Evolutionary conservation across 2,797 vertebrate genomes (phyloP).

Genomic region (Acipenser oxyrinchus): DNA sequence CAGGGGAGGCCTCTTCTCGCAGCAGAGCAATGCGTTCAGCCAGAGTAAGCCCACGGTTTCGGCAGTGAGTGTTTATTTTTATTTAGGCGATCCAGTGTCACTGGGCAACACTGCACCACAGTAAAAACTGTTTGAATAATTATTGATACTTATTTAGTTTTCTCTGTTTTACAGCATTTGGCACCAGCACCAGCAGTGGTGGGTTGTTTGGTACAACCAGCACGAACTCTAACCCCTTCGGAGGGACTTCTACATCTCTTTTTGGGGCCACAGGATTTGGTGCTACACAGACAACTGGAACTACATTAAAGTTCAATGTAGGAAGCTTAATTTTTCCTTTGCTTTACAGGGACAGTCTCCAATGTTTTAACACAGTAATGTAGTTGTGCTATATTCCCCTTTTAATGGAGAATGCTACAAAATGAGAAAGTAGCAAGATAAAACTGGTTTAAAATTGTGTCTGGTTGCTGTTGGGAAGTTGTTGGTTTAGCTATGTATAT

Average conservation of each 20-base stretch:
- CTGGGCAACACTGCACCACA: too few relatives aligned
- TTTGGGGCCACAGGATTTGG: constrained; percentile 81
- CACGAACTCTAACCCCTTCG: constrained; percentile 84
- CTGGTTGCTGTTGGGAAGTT: too few relatives aligned
- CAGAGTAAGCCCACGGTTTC: constrained; percentile 81
- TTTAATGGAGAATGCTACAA: too few relatives aligned
- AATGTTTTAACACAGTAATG: too few relatives aligned
- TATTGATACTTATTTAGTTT: not conserved
- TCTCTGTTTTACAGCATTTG: constrained; percentile 63
- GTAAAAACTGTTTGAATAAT: too few relatives aligned
- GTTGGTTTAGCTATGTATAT: too few relatives aligned
- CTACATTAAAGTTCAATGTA: constrained; percentile 90
- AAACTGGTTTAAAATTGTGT: not conserved
- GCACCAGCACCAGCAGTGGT: constrained; percentile 80
- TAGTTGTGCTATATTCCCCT: too few relatives aligned
- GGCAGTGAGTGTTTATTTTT: constrained; percentile 70
- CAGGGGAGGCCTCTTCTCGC: constrained; percentile 82
- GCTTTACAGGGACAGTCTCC: constrained; percentile 1
- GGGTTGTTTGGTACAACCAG: constrained; percentile 87
- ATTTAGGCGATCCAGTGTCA: not conserved
- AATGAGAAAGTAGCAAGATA: too few relatives aligned
- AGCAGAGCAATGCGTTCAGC: constrained; percentile 83
- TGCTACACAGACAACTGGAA: constrained; percentile 72
- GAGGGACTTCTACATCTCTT: constrained; percentile 70
- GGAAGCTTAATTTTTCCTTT: constrained; percentile 26